These are phyloP conservation scores for Macquaria ambigua DNA, from an alignment of 2,113 vertebrate genomes.

Conservation along the genomic window DNA sequence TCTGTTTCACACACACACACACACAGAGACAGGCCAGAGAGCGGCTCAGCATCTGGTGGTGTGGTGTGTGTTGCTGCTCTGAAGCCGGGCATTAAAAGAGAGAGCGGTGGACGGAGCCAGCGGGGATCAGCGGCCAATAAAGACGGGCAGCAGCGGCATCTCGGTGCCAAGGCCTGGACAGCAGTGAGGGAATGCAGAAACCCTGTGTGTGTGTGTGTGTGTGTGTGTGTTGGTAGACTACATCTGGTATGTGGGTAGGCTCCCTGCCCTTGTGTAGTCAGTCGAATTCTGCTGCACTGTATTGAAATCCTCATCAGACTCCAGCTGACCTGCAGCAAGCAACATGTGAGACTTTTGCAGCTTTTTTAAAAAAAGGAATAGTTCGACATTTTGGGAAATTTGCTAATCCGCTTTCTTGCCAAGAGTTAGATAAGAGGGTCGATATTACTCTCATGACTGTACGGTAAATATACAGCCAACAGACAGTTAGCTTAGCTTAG, in stretches of 20 bases:
- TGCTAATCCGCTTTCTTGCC: too few relatives aligned
- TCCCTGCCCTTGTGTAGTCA: conserved; percentile 8
- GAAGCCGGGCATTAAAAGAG: conserved; percentile 54
- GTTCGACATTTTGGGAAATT: not conserved
- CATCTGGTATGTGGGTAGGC: conserved; percentile 54
- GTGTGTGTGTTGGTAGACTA: conserved; percentile 6
- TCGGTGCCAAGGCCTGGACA: conserved; percentile 52
- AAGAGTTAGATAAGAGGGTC: not conserved
- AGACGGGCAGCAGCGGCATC: conserved; percentile 43
- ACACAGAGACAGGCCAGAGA: conserved; percentile 28
- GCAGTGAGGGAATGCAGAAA: conserved; percentile 55
- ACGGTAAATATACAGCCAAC: not conserved
- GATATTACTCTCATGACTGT: not conserved
- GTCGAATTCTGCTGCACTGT: conserved; percentile 20
- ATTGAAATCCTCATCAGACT: conserved; percentile 24
- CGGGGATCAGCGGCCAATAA: conserved; percentile 61
- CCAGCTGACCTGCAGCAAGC: not conserved
- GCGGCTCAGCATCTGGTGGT: conserved; percentile 55
- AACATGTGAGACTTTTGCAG: not conserved
- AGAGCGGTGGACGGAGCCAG: conserved; percentile 52
- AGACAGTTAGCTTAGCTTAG: not conserved
- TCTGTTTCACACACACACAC: conserved; percentile 3
- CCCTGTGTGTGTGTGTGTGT: conserved; percentile 21
- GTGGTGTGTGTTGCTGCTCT: conserved; percentile 55
- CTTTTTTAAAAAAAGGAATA: not conserved